Base-by-base conservation (phyloP, 2,113 vertebrate genomes). In the Pygoscelis antarcticus region DNA sequence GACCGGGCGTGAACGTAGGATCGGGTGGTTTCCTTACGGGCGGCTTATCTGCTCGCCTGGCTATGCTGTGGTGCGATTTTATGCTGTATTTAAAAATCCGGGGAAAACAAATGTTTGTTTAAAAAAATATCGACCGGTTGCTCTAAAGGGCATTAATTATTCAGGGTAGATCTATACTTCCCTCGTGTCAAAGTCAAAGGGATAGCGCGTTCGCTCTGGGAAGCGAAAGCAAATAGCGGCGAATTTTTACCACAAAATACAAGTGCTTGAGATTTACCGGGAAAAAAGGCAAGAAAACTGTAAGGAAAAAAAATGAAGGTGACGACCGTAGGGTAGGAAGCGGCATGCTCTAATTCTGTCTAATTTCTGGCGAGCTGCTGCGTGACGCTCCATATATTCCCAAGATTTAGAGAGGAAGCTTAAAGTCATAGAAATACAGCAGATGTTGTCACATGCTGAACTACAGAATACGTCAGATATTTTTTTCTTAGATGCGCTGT, bases 51-150 rank as follows among this genome's bases (percentile, higher is more conserved):
- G 26, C 55, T 36, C 19, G 5, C 22, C 32, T 10, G n/a, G 71
- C 86, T 83, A 18, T 30, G 22, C 32, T 42, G 47, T 19, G 10
- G 23, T 18, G 61, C 52, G 34, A 52, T 95, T 95, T 94, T 91
- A 42, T 51, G 72, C 58, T 62, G 92, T 91, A 83, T 34, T 96
- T 96, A 94, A 96, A 96, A 96, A 97, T 62, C 27, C 34, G 47
- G 18, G 84, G 46, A 84, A 92, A 89, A 72, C 89, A 96, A 96
- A 95, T 94, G 68, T 91, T 97, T 97, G 60, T 88, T 97, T 94
- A 71, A 81, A 88, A 91, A 96, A 81, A 61, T 36, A 96, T 87
- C 62, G 96, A 93, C 32, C 79, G 18, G 64, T 81, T 83, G 70
- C 62, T 65, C 20, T 91, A 83, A 83, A 81, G 69, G 1, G 23